Evolutionary conservation across 2,888 invertebrate species (phyloP).

Genomic region (Tryphoninae sp.): DNA sequence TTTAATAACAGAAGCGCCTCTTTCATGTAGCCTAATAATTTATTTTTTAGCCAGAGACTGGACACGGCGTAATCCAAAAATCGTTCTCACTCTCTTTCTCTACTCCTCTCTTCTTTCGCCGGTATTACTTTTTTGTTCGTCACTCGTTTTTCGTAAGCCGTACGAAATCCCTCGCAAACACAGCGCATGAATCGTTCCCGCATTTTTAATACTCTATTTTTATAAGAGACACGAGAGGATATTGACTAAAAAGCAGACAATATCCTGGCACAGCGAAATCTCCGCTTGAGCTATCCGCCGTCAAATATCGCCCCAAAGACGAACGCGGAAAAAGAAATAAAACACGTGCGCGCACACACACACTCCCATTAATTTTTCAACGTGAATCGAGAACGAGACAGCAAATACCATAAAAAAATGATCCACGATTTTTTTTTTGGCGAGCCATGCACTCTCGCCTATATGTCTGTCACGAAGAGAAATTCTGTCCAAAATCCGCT

Average conservation of each 20-base stretch:
- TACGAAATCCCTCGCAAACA: constrained; percentile 33
- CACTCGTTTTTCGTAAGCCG: background rate
- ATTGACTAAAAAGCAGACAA: constrained; percentile 1
- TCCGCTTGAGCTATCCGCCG: background rate
- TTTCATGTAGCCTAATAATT: background rate
- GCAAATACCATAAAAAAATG: constrained; percentile 1
- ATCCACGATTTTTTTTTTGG: constrained; percentile 15
- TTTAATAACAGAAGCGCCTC: background rate
- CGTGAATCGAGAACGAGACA: background rate
- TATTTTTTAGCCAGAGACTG: background rate
- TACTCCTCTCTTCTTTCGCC: background rate
- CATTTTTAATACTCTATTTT: background rate
- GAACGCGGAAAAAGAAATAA: background rate
- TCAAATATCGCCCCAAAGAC: constrained; percentile 8
- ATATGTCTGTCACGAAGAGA: constrained; percentile 1
- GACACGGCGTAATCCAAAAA: background rate
- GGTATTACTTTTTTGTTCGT: background rate
- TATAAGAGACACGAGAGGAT: background rate
- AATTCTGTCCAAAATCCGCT: constrained; percentile 35
- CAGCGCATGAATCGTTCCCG: constrained; percentile 5
- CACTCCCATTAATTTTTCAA: constrained; percentile 11
- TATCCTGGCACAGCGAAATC: background rate
- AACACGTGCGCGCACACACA: constrained; percentile 3
- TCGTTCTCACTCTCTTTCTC: background rate
- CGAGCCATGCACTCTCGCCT: constrained; percentile 16